phyloP scores from a whole-genome alignment of 2,797 vertebrate genomes.

The Acrossocheilus wenchowensis region DNA sequence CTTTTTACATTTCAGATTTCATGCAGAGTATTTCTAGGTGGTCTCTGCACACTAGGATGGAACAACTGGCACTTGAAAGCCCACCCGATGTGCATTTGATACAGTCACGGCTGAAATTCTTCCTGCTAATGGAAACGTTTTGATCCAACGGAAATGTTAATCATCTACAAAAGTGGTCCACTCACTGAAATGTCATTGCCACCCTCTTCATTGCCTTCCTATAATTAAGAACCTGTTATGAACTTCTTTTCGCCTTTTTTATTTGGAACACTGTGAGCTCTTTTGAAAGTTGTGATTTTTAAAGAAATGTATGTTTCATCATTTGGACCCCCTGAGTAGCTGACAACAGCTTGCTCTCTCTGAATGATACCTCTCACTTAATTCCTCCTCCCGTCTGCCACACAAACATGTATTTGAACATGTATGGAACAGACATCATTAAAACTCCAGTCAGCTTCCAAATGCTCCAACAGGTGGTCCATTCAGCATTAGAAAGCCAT shows the following conservation, averaged over 20 bases:
- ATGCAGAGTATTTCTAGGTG: conserved; percentile 41
- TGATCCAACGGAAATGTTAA: conserved; percentile 59
- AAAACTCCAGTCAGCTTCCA: not conserved
- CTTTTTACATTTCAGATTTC: conserved; percentile 38
- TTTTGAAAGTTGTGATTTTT: conserved; percentile 42
- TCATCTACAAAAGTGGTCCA: conserved; percentile 59
- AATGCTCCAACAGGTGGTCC: not conserved
- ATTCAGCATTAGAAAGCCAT: not conserved
- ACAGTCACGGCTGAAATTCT: conserved; percentile 54
- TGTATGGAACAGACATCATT: conserved; percentile 13
- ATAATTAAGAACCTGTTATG: conserved; percentile 57
- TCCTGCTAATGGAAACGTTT: conserved; percentile 54
- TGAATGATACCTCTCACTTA: conserved; percentile 33
- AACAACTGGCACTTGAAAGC: conserved; percentile 58
- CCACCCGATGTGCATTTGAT: conserved; percentile 59
- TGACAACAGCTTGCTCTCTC: conserved; percentile 9
- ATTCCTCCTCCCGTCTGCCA: not conserved
- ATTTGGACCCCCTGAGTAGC: conserved; percentile 39
- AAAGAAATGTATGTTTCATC: conserved; percentile 33
- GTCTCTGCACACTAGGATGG: conserved; percentile 37
- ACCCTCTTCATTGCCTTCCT: conserved; percentile 51
- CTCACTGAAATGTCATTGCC: conserved; percentile 60
- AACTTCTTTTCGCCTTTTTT: conserved; percentile 27
- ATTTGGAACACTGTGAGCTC: conserved; percentile 11
- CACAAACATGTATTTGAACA: not conserved